Evolutionary conservation across 2,113 vertebrate genomes (phyloP).

Genomic region (Melierax canorus): DNA sequence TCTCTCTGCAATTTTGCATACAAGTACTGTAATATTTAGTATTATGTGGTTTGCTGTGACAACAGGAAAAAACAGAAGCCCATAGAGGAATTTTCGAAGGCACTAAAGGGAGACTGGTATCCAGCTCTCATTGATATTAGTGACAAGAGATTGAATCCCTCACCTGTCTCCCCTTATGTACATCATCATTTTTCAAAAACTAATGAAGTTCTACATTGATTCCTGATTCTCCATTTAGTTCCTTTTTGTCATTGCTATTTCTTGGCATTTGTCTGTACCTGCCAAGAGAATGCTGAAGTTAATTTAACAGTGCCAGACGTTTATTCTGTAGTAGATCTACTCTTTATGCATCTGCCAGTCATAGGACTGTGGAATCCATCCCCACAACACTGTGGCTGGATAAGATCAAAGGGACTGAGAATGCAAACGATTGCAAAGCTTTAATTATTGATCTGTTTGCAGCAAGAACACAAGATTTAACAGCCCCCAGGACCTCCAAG

Average conservation of each 20-base stretch:
- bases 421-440: background rate
- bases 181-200: background rate
- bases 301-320: background rate
- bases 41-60: background rate
- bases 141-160: background rate
- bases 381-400: background rate
- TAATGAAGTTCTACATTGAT: background rate
- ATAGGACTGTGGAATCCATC: background rate
- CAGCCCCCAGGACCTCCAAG: background rate
- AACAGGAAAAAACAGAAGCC: background rate
- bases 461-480: background rate
- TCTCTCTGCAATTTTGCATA: conserved; percentile 46
- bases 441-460: background rate
- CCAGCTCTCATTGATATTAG: background rate
- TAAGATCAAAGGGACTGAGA: background rate
- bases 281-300: conserved; percentile 8
- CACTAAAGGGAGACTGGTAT: background rate
- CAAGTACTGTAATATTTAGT: conserved; percentile 9
- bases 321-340: background rate
- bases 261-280: background rate
- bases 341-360: background rate
- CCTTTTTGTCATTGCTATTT: background rate
- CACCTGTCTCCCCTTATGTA: background rate
- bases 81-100: background rate
- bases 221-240: background rate